Base-by-base conservation (phyloP, 2,113 vertebrate genomes). In the Ophthalmolycus amberensis region DNA sequence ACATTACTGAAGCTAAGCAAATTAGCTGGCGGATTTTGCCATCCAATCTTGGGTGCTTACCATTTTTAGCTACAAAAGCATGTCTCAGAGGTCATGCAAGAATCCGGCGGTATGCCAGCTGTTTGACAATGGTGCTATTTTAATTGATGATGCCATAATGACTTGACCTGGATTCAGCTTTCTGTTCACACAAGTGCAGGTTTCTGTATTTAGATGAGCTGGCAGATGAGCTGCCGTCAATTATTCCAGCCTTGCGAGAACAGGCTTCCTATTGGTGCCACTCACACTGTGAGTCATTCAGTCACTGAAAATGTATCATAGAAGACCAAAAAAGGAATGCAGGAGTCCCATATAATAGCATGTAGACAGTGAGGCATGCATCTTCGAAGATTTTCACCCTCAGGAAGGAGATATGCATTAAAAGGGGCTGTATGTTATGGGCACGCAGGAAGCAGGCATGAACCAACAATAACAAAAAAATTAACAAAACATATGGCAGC, bases 151-250 rank as follows among this genome's bases (percentile, higher is more conserved):
- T 64, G 65, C 75, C 59, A 73, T 48, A 63, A 74, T 81, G 77
- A 74, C 52, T 64, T 82, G 85, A 85, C 87, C 82, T 83, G 85
- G 70, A 87, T 85, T 84, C 73, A 44, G 79, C 42, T 50, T 77
- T 66, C 34, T 70, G 79, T 81, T 68, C 77, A 74, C 75, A 75
- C 60, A 52, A 84, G 75, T 65, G 37, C 48, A 75, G 67, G 82
- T 75, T 77, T 69, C 87, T 89, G 85, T 81, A 66, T 85, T 83
- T 83, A 83, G 77, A 86, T 69, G 82, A 88, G 77, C 64, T 80
- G 76, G 71, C 84, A 73, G 82, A 83, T 44, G 80, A 86, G 70
- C 32, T 44, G 25, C 79, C 77, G 79, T 83, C 86, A 83, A 52
- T 89, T 85, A 70, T 67, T 79, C 72, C 70, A 59, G 82, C 74